Evolutionary conservation across 2,888 invertebrate genomes (phyloP).

Genomic region (Cosmorhoe ocellata): DNA sequence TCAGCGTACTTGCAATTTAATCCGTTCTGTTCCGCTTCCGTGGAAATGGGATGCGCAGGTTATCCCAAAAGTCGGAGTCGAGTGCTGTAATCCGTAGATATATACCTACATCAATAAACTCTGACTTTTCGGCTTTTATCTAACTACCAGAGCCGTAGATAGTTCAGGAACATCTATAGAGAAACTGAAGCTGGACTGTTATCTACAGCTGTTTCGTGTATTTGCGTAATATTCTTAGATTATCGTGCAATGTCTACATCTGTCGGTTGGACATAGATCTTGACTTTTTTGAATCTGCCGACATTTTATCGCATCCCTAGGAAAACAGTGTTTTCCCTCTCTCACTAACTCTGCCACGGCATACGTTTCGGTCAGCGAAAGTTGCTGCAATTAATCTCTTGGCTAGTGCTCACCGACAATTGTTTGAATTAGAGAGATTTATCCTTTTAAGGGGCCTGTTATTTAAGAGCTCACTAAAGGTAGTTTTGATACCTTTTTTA

Average conservation of each 20-base stretch:
- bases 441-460: slow-evolving; percentile 38
- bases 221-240: too few species aligned
- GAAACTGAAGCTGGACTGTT: too few species aligned
- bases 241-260: too few species aligned
- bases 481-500: slow-evolving; percentile 30
- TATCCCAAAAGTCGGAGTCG: slow-evolving; percentile 9
- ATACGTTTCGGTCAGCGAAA: slow-evolving; percentile 62
- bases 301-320: slow-evolving; percentile 20
- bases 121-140: too few species aligned
- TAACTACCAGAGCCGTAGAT: too few species aligned
- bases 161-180: too few species aligned
- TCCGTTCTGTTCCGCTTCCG: slow-evolving; percentile 73
- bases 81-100: not conserved
- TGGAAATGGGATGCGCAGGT: slow-evolving; percentile 37
- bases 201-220: too few species aligned
- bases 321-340: slow-evolving; percentile 53
- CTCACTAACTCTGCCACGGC: slow-evolving; percentile 42
- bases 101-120: too few species aligned
- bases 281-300: not conserved
- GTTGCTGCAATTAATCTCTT: slow-evolving; percentile 67
- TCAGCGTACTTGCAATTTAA: slow-evolving; percentile 82
- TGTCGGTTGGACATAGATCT: too few species aligned
- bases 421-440: slow-evolving; percentile 54
- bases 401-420: slow-evolving; percentile 52
- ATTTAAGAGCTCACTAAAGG: slow-evolving; percentile 35